Evolutionary conservation across 2,113 vertebrate genomes (phyloP).

Genomic region (Tenrec ecaudatus): DNA sequence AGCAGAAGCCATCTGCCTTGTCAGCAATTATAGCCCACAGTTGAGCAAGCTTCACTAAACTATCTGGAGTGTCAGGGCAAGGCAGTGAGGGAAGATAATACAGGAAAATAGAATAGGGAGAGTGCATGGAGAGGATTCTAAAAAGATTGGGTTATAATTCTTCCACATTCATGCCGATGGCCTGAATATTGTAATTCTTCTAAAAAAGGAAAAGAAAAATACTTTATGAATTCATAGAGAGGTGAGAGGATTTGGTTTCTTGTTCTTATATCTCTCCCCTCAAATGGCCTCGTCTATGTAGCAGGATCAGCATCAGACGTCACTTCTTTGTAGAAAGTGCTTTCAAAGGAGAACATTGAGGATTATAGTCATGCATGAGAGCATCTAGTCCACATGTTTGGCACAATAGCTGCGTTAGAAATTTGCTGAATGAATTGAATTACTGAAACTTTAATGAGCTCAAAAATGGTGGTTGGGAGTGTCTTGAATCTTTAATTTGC

Average conservation of each 20-base stretch:
- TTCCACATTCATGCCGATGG: background rate
- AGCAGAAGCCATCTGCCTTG: background rate
- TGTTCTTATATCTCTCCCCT: background rate
- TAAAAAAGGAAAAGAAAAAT: background rate
- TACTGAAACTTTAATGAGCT: slow-evolving; percentile 28
- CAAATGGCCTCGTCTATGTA: background rate
- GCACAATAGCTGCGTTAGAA: background rate
- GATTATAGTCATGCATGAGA: background rate
- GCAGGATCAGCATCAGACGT: background rate
- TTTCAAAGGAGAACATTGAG: background rate
- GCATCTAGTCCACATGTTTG: background rate
- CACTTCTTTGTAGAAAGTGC: background rate
- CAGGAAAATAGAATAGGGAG: background rate
- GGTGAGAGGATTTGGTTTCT: background rate
- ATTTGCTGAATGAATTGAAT: background rate
- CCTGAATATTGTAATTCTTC: background rate
- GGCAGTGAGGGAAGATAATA: background rate
- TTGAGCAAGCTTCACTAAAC: background rate
- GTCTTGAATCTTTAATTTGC: background rate
- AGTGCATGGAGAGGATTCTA: background rate
- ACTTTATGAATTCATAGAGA: background rate
- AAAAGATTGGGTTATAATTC: background rate
- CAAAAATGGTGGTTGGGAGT: background rate
- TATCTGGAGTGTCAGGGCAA: background rate
- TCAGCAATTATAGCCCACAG: too few relatives aligned